A percentile compares a stretch with the other conserved stretches of the same genome.
These are phyloP conservation scores for Drosophila pseudotalamancana DNA, from an alignment of 2,888 invertebrate genomes.

Conservation along the genomic window DNA sequence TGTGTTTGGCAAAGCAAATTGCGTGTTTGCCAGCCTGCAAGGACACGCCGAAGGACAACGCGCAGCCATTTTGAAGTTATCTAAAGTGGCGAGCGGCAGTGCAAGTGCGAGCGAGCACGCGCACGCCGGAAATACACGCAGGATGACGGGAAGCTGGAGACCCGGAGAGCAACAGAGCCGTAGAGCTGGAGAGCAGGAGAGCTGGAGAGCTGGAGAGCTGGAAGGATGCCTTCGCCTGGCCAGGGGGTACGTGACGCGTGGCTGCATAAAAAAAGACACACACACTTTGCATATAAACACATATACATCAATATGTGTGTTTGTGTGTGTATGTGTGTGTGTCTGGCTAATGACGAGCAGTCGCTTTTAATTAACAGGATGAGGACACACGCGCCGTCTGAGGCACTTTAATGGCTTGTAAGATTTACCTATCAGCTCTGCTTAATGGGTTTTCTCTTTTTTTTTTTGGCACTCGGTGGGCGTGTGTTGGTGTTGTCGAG, in stretches of 20 bases:
- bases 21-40: conserved; percentile 22
- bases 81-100: conserved; percentile 7
- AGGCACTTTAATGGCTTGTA: conserved; percentile 69
- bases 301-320: no score
- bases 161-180: conserved; percentile 23
- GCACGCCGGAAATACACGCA: conserved; percentile 77
- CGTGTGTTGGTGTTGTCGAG: conserved; percentile 22
- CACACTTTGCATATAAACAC: conserved; percentile 15
- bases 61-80: conserved; percentile 75
- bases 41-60: conserved; percentile 26
- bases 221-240: conserved; percentile 19
- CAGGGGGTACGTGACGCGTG: conserved; percentile 58
- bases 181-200: conserved; percentile 24
- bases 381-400: conserved; percentile 58
- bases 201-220: conserved; percentile 15
- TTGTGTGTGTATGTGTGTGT: not conserved
- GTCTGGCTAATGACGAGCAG: conserved; percentile 60
- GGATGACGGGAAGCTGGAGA: conserved; percentile 60
- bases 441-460: conserved; percentile 17
- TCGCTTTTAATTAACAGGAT: conserved; percentile 72
- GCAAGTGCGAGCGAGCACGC: conserved; percentile 50
- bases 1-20: conserved; percentile 59
- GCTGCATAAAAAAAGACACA: conserved; percentile 31
- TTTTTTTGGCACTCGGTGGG: not conserved
- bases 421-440: conserved; percentile 51